phyloP scores from a whole-genome alignment of 2,888 invertebrate genomes.

The Melieria crassipennis region DNA sequence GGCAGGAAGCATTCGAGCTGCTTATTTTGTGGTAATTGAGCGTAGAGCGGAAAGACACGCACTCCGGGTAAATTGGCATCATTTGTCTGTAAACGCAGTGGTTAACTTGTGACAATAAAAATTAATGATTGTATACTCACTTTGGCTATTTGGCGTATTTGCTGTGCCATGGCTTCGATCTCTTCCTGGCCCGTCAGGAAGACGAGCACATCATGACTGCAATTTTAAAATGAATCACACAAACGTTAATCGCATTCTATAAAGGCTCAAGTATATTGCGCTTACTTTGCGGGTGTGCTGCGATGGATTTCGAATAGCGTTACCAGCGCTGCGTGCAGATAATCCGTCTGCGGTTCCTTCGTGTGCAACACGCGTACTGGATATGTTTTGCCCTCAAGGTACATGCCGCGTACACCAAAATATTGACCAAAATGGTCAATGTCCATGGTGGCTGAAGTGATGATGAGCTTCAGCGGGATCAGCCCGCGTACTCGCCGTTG shows the following conservation, averaged over 20 bases:
- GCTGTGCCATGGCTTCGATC: slow-evolving; percentile 85
- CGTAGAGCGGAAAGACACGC: slow-evolving; percentile 88
- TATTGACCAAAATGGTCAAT: slow-evolving; percentile 91
- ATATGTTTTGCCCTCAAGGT: slow-evolving; percentile 89
- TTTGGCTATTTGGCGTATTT: slow-evolving; percentile 77
- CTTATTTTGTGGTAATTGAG: slow-evolving; percentile 85
- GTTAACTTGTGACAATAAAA: not conserved
- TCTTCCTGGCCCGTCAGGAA: slow-evolving; percentile 98
- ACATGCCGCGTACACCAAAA: slow-evolving; percentile 88
- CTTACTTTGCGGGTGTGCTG: slow-evolving; percentile 81
- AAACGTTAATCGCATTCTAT: not conserved
- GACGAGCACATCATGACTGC: slow-evolving; percentile 89
- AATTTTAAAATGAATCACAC: not conserved
- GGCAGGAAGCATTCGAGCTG: slow-evolving; percentile 88
- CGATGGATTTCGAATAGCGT: slow-evolving; percentile 91
- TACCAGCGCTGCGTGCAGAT: slow-evolving; percentile 82
- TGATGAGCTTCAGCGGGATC: slow-evolving; percentile 77
- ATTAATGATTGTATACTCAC: slow-evolving; percentile 59
- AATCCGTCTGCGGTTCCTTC: slow-evolving; percentile 80
- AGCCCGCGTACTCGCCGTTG: slow-evolving; percentile 71
- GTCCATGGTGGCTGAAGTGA: slow-evolving; percentile 98
- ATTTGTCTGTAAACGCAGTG: slow-evolving; percentile 60
- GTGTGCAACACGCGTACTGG: slow-evolving; percentile 81
- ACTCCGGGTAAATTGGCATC: slow-evolving; percentile 70
- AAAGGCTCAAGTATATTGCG: slow-evolving; percentile 37